Evolutionary conservation across 2,797 vertebrate species (phyloP).

Genomic region (Lithobates sylvaticus): DNA sequence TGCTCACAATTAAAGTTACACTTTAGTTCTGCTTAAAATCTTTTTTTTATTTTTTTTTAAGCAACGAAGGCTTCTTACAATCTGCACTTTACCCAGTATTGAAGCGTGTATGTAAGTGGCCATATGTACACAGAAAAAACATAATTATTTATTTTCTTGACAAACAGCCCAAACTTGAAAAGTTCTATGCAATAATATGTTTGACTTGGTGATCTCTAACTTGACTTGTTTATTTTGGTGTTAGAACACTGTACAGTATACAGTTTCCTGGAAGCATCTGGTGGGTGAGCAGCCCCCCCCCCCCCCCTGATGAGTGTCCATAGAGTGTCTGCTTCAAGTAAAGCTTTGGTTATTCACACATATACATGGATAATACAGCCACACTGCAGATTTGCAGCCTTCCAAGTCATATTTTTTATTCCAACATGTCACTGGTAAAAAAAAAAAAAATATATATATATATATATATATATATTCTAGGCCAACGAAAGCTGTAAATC

Average conservation of each 20-base stretch:
- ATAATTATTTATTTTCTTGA: too few relatives aligned
- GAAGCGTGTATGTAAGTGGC: too few relatives aligned
- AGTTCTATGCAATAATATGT: too few relatives aligned
- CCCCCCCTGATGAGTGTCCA: not conserved
- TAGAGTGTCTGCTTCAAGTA: constrained; percentile 6
- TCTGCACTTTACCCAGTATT: too few relatives aligned
- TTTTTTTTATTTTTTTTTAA: too few relatives aligned
- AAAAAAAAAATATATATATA: not conserved
- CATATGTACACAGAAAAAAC: too few relatives aligned
- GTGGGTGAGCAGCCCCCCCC: not conserved
- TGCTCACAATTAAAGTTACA: too few relatives aligned
- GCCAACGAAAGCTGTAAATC: constrained; percentile 30
- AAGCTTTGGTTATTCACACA: not conserved
- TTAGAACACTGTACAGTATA: not conserved
- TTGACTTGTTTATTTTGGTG: constrained; percentile 7
- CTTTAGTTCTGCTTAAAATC: too few relatives aligned
- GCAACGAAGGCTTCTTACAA: too few relatives aligned
- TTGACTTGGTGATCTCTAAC: not conserved
- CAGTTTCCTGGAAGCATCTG: constrained; percentile 22
- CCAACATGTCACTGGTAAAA: constrained; percentile 18
- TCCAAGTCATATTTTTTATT: constrained; percentile 30
- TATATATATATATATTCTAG: not conserved
- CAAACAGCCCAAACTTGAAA: too few relatives aligned
- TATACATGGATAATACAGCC: not conserved
- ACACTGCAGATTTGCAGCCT: not conserved